phyloP scores from a whole-genome alignment of 2,797 vertebrate genomes.

The Benthosema pterotum region DNA sequence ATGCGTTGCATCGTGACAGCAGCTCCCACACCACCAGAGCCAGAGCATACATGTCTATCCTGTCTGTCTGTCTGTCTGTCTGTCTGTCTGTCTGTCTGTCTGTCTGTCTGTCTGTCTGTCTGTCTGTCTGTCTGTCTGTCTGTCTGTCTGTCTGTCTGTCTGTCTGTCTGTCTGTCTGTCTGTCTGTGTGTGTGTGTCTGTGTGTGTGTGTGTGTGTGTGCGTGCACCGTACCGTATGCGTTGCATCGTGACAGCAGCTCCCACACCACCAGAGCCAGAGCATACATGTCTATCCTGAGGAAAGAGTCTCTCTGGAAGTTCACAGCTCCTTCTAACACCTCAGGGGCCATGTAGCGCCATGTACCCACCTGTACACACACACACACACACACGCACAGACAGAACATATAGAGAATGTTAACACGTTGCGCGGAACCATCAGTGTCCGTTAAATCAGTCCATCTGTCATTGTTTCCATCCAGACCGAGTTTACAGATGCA shows the following conservation, averaged over 20 bases:
- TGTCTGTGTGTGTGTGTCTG: too few species aligned
- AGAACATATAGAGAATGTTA: too few species aligned
- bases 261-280: slow-evolving; percentile 94
- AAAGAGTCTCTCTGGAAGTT: slow-evolving; percentile 97
- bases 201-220: not conserved
- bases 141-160: too few species aligned
- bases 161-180: too few species aligned
- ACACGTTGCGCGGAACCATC: too few species aligned
- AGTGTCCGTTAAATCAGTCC: too few species aligned
- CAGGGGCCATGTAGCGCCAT: slow-evolving; percentile 94
- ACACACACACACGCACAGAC: not conserved
- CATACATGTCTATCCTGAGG: slow-evolving; percentile 96
- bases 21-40: slow-evolving; percentile 96
- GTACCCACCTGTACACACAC: slow-evolving; percentile 86
- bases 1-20: slow-evolving; percentile 90
- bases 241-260: slow-evolving; percentile 92
- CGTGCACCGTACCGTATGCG: slow-evolving; percentile 84
- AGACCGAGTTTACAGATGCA: too few species aligned
- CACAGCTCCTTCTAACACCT: slow-evolving; percentile 95
- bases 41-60: slow-evolving; percentile 96
- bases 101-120: too few species aligned
- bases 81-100: too few species aligned
- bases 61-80: too few species aligned
- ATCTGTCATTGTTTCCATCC: too few species aligned
- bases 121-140: too few species aligned